A percentile compares a stretch with the other conserved stretches of the same genome.
These are phyloP conservation scores for Spilarctia lutea DNA, from an alignment of 2,888 invertebrate species.

Conservation along the genomic window DNA sequence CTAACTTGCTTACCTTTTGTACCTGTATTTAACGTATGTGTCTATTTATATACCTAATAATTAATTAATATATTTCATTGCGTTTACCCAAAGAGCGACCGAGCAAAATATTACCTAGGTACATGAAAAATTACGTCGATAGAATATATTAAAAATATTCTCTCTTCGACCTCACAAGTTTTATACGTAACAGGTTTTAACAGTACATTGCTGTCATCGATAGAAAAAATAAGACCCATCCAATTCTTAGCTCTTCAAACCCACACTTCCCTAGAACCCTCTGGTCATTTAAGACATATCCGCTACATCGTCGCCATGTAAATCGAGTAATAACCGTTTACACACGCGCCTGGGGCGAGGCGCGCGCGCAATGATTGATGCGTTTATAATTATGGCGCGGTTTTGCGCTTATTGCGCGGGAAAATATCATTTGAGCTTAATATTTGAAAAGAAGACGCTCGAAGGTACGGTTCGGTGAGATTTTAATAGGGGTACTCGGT, in stretches of 20 bases:
- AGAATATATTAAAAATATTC: neutral
- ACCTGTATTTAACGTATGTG: neutral
- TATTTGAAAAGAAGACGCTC: constrained; percentile 41
- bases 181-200: neutral
- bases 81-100: neutral
- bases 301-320: constrained; percentile 56
- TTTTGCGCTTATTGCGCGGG: constrained; percentile 67
- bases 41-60: neutral
- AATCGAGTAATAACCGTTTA: constrained; percentile 76
- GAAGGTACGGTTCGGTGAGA: constrained; percentile 24
- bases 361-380: constrained; percentile 80
- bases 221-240: constrained; percentile 21
- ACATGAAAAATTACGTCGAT: neutral
- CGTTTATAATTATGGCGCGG: constrained; percentile 82
- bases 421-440: constrained; percentile 38
- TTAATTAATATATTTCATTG: neutral
- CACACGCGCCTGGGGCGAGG: constrained; percentile 61
- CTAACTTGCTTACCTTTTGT: too few species aligned
- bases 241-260: constrained; percentile 32
- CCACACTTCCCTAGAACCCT: constrained; percentile 40
- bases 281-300: constrained; percentile 52
- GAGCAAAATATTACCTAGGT: neutral
- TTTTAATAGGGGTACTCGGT: neutral
- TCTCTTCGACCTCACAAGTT: too few species aligned
- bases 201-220: neutral